Evolutionary conservation across 2,888 invertebrate species (phyloP).

Genomic region (Oligia latruncula): DNA sequence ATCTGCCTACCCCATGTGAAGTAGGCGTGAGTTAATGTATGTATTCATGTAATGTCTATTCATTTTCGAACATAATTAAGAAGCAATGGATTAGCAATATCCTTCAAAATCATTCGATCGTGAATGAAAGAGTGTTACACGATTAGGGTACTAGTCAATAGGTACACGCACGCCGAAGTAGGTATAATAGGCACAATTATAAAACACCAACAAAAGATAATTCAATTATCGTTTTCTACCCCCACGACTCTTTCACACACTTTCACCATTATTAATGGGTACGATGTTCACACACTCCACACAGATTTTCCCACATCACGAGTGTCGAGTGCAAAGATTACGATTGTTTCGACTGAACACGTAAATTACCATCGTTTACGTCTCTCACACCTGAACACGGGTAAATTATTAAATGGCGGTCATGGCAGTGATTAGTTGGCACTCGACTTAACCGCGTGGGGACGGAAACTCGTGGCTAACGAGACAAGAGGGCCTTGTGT

Average conservation of each 20-base stretch:
- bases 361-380: constrained; percentile 50
- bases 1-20: no score
- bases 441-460: constrained; percentile 39
- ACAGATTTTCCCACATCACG: constrained; percentile 24
- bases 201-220: neutral
- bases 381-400: constrained; percentile 53
- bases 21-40: no score
- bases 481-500: constrained; percentile 35
- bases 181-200: neutral
- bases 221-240: neutral
- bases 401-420: constrained; percentile 57
- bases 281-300: neutral
- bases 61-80: neutral
- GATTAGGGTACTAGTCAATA: neutral
- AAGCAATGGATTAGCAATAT: neutral
- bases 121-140: neutral
- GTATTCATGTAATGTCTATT: no score
- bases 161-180: neutral
- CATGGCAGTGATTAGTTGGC: constrained; percentile 49
- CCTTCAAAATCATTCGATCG: neutral
- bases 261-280: constrained; percentile 19
- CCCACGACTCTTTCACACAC: neutral
- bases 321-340: constrained; percentile 29
- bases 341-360: constrained; percentile 39
- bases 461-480: constrained; percentile 38